These are phyloP conservation scores for Cyrtonyx montezumae DNA, from an alignment of 2,113 vertebrate genomes.

Conservation along the genomic window DNA sequence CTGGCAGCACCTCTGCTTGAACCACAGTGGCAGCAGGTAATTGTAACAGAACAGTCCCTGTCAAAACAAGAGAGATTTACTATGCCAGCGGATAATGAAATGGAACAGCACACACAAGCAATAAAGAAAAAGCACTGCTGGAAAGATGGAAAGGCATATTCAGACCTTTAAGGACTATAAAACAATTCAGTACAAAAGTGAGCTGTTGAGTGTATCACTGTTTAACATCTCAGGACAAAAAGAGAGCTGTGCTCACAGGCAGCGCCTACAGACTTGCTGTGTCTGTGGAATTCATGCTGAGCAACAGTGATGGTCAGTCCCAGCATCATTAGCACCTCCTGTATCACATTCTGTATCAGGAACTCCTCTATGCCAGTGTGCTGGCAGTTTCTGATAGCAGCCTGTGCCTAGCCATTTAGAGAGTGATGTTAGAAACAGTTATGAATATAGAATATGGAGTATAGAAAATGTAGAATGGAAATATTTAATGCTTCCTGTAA, in stretches of 20 bases:
- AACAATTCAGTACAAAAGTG: background rate
- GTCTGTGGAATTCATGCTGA: background rate
- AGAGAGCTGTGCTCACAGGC: background rate
- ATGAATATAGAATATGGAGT: background rate
- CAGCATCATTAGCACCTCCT: background rate
- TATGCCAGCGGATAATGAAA: constrained; percentile 62
- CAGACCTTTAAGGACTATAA: constrained; percentile 50
- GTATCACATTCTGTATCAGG: background rate
- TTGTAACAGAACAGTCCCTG: constrained; percentile 63
- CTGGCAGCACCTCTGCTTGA: constrained; percentile 60
- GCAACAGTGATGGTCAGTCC: background rate
- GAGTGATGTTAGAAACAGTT: background rate
- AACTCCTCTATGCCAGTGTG: background rate
- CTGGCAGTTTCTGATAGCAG: background rate
- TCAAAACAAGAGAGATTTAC: constrained; percentile 52
- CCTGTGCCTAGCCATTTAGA: background rate
- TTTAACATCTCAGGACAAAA: background rate
- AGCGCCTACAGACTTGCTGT: fast-evolving
- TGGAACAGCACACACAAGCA: constrained; percentile 49
- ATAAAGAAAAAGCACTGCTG: constrained; percentile 28
- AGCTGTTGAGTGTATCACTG: background rate
- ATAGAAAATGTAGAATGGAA: too few relatives aligned
- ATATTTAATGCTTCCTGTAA: background rate
- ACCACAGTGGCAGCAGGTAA: constrained; percentile 70
- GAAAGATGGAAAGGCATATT: constrained; percentile 28